Evolutionary conservation across 2,113 vertebrate genomes (phyloP).

Genomic region (Paradoxurus hermaphroditus): DNA sequence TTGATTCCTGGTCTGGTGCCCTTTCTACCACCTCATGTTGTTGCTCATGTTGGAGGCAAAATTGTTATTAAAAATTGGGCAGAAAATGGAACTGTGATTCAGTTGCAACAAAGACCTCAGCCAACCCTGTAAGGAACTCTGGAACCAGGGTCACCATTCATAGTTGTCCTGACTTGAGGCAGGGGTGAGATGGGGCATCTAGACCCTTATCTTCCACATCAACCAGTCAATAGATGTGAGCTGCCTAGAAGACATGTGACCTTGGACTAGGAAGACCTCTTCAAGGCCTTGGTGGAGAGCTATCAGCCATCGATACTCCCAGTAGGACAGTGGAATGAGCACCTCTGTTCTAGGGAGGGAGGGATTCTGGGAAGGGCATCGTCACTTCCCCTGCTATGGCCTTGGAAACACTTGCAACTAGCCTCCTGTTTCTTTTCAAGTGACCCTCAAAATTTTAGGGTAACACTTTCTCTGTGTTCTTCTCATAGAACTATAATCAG

Average conservation of each 20-base stretch:
- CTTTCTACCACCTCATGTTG: not conserved
- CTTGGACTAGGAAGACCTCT: not conserved
- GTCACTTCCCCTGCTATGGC: rapidly evolving
- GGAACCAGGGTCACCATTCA: not conserved
- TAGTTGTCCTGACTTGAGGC: not conserved
- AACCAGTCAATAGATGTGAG: not conserved
- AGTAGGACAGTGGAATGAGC: not conserved
- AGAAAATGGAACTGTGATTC: not conserved
- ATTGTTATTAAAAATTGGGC: not conserved
- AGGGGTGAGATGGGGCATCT: not conserved
- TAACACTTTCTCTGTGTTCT: not conserved
- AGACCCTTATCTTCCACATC: not conserved
- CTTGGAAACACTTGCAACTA: not conserved
- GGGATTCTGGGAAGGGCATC: not conserved
- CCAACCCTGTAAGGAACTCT: not conserved
- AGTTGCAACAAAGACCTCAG: not conserved
- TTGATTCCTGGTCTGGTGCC: not conserved
- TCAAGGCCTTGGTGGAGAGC: not conserved
- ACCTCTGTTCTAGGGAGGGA: not conserved
- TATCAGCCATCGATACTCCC: not conserved
- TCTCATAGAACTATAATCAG: not conserved
- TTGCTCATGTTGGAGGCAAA: not conserved
- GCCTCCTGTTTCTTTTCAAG: not conserved
- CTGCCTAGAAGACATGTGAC: not conserved
- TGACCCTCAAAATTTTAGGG: not conserved